Percentiles rank a stretch among this genome's conserved stretches.
Conservation (phyloP, 64 coral and sea anemone genomes). For the Acropora tenuis region DNA sequence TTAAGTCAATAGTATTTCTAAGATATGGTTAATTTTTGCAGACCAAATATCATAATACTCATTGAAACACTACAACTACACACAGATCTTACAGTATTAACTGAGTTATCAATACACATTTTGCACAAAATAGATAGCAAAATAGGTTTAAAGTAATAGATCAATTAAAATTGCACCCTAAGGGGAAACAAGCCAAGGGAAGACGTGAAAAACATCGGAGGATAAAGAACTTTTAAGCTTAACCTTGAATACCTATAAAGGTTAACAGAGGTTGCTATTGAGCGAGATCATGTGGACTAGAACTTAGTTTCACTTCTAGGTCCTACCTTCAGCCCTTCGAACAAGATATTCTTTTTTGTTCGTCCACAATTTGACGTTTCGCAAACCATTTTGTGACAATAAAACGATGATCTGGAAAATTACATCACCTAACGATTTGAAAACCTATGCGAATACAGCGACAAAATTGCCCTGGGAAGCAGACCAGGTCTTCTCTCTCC, state of each 20-base stretch:
- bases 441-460: not conserved
- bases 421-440: not conserved
- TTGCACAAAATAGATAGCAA: not conserved
- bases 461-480: not conserved
- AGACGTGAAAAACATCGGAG: not conserved
- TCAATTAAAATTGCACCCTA: conserved; percentile 2
- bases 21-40: no score
- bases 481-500: not conserved
- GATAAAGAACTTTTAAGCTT: not conserved
- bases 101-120: not conserved
- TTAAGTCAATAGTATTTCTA: no score
- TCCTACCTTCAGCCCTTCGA: conserved; percentile 22
- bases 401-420: not conserved
- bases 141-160: not conserved
- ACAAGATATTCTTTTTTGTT: not conserved
- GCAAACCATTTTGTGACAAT: not conserved
- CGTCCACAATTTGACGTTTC: not conserved
- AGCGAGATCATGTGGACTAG: not conserved
- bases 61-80: not conserved
- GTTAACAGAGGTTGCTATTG: no score
- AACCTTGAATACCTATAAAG: no score
- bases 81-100: not conserved
- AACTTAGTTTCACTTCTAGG: not conserved
- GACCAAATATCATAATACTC: conserved; percentile 15
- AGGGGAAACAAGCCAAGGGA: not conserved